Evolutionary conservation across 2,888 invertebrate genomes (phyloP).

Genomic region (Lissonota sp.): DNA sequence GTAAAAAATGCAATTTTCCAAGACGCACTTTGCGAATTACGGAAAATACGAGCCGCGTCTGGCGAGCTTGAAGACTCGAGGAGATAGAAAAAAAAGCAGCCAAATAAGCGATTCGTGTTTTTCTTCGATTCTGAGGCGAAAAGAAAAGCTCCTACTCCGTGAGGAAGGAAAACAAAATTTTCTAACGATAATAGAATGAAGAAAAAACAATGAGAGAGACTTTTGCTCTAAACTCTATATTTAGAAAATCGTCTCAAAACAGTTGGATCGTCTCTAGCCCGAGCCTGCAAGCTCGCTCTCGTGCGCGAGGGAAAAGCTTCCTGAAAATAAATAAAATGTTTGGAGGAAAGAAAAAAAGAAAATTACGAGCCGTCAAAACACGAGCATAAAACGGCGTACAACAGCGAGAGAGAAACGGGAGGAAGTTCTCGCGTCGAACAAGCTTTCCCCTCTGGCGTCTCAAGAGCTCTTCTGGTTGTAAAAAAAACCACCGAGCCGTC

Average conservation of each 20-base stretch:
- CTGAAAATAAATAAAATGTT: background rate
- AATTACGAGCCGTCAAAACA: slow-evolving; percentile 69
- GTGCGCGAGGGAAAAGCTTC: slow-evolving; percentile 29
- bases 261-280: slow-evolving; percentile 76
- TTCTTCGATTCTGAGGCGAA: too few species aligned
- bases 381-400: slow-evolving; percentile 57
- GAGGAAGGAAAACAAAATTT: too few species aligned
- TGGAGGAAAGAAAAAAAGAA: slow-evolving; percentile 40
- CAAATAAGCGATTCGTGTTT: too few species aligned
- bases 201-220: slow-evolving; percentile 7
- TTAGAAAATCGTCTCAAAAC: slow-evolving; percentile 76
- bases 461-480: slow-evolving; percentile 33
- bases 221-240: slow-evolving; percentile 69
- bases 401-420: slow-evolving; percentile 12
- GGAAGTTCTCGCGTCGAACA: slow-evolving; percentile 2
- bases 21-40: slow-evolving; percentile 62
- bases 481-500: slow-evolving; percentile 65
- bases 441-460: slow-evolving; percentile 45
- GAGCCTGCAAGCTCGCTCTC: slow-evolving; percentile 21
- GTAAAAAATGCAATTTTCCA: slow-evolving; percentile 59
- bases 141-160: too few species aligned
- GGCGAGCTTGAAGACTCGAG: slow-evolving; percentile 34
- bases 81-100: background rate
- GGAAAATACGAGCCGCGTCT: slow-evolving; percentile 45
- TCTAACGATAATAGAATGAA: background rate